Conservation (phyloP, 1,140 invertebrate genomes). For the Choristoneura fumiferana region DNA sequence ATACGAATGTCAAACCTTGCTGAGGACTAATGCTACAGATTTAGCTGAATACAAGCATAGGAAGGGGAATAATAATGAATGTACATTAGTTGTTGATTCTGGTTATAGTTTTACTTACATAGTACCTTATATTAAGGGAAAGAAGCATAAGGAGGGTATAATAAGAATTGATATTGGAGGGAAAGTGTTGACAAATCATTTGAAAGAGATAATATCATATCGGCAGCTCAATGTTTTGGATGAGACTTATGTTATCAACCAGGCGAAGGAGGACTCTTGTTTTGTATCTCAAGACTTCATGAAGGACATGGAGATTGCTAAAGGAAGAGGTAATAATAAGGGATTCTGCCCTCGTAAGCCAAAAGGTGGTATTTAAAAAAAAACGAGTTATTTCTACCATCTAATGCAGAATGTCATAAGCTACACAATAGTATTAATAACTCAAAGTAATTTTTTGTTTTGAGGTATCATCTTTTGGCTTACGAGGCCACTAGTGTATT, state of each 20-base stretch:
- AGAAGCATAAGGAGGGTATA: conserved; percentile 88
- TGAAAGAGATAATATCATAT: conserved; percentile 99
- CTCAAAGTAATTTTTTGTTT: too few species aligned
- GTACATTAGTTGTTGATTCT: conserved; percentile 93
- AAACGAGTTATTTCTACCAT: too few species aligned
- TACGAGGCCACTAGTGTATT: too few species aligned
- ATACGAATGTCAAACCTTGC: conserved; percentile 93
- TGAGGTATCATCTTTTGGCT: too few species aligned
- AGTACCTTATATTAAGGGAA: conserved; percentile 95
- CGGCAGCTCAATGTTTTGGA: conserved; percentile 99
- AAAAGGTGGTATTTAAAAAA: too few species aligned
- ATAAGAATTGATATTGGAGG: conserved; percentile 96
- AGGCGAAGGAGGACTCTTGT: conserved; percentile 98
- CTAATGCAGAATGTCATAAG: too few species aligned
- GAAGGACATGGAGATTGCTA: conserved; percentile 89
- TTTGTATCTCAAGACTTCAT: conserved; percentile 95
- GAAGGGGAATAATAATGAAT: conserved; percentile 79
- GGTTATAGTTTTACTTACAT: conserved; percentile 98
- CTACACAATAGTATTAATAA: too few species aligned
- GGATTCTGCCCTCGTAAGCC: too few species aligned
- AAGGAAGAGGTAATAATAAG: conserved; percentile 74
- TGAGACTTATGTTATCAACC: conserved; percentile 99
- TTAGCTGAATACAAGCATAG: conserved; percentile 84
- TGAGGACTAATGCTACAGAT: conserved; percentile 88
- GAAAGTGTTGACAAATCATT: conserved; percentile 97